Base-by-base conservation (phyloP, 2,113 vertebrate species). In the Mirounga angustirostris region DNA sequence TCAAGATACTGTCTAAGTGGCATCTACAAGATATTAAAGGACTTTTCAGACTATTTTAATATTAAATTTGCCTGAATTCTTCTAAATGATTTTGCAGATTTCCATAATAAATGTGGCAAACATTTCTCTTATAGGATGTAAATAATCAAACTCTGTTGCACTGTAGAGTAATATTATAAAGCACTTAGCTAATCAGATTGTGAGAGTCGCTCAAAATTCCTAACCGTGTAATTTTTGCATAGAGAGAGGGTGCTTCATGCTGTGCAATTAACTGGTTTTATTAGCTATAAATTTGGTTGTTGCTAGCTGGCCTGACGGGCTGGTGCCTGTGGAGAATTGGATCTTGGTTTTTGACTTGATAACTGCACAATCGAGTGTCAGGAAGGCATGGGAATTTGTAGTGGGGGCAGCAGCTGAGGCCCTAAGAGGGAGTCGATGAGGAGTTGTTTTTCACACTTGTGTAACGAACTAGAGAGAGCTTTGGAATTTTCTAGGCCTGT, bases 111-210 rank as follows among this genome's bases (percentile, higher is more conserved):
- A 98, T 76, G 71, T 94, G 59, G 94, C 96, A 98, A 96, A 97
- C 79, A 95, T 97, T 98, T 98, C 30, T 98, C 92, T 97, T 92
- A 95, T 95, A 81, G 94, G 97, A 98, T 98, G 91, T 94, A 98
- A 98, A 97, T 97, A 98, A 98, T 96, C 87, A 96, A 98, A 98
- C 90, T 96, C 97, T 98, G 76, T 97, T 89, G 83, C 83, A 67
- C 84, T 97, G 81, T 89, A 22, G 97, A 98, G 89, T 98, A 98
- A 97, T 98, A 98, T 97, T 98, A 96, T 95, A 98, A 98, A 97
- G 92, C 84, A 98, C 91, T 98, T 98, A 98, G 73, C 98, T 98
- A 95, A 98, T 98, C 92, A 96, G 95, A 97, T 98, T 98, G 92
- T 95, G 96, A 97, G 97, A 98, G 95, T 95, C 58, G 97, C 96